phyloP scores from a whole-genome alignment of 53 echinoderm and acorn worm species.

The Echinarachnius parma region DNA sequence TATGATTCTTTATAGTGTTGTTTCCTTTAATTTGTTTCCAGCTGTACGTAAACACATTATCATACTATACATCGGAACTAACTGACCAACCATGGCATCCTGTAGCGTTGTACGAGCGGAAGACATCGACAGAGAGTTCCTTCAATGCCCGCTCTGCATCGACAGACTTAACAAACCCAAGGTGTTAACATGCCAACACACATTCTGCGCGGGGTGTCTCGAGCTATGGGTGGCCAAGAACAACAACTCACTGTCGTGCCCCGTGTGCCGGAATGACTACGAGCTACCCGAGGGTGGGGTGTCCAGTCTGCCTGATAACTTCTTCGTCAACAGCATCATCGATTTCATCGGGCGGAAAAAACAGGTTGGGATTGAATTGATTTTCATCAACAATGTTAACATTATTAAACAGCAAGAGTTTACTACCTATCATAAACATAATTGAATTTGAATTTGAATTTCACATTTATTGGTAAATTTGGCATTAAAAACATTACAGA shows the following conservation, averaged over 20 bases:
- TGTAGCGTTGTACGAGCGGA: conserved; percentile 74
- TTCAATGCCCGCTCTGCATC: conserved; percentile 94
- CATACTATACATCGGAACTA: no score
- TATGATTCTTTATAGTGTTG: no score
- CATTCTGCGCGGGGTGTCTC: conserved; percentile 88
- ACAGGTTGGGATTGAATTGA: no score
- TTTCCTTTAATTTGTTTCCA: no score
- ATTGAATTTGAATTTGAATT: background rate
- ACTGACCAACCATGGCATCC: no score
- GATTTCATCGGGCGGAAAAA: conserved; percentile 92
- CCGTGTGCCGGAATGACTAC: conserved; percentile 87
- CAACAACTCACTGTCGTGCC: conserved; percentile 71
- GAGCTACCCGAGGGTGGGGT: conserved; percentile 70
- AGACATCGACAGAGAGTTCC: conserved; percentile 89
- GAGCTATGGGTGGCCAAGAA: conserved; percentile 90
- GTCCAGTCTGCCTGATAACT: conserved; percentile 80
- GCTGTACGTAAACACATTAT: no score
- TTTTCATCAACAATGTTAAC: no score
- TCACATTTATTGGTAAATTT: no score
- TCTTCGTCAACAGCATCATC: conserved; percentile 98
- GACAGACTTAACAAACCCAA: conserved; percentile 91
- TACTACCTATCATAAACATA: no score
- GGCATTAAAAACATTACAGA: no score
- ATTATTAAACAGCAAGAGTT: no score
- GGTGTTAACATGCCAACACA: conserved; percentile 88